These are phyloP conservation scores for Ptilodon capucinus DNA, from an alignment of 2,888 invertebrate genomes.

Conservation along the genomic window DNA sequence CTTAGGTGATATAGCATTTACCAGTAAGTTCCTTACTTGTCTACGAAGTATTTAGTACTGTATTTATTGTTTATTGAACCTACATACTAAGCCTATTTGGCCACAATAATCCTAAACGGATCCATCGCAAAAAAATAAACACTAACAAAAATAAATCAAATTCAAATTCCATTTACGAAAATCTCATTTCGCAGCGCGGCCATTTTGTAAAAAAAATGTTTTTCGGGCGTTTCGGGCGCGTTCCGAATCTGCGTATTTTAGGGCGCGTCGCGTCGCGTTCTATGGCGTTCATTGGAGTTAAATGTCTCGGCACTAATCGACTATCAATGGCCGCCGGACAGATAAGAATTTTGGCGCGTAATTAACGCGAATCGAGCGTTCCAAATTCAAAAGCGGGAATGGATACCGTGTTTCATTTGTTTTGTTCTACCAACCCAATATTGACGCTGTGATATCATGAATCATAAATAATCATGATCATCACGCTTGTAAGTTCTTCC, in stretches of 20 bases:
- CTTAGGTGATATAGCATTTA: too few relatives aligned
- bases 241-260: conserved; percentile 14
- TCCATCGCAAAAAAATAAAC: neutral
- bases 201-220: conserved; percentile 32
- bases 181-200: conserved; percentile 27
- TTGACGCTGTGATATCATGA: too few relatives aligned
- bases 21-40: too few relatives aligned
- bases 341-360: conserved; percentile 49
- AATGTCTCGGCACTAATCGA: conserved; percentile 54
- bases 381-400: conserved; percentile 28
- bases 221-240: conserved; percentile 29
- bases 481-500: too few relatives aligned
- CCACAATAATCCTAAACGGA: neutral
- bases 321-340: conserved; percentile 44
- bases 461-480: too few relatives aligned
- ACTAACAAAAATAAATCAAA: conserved; percentile 7
- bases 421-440: neutral
- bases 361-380: conserved; percentile 41
- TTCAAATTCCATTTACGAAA: conserved; percentile 23
- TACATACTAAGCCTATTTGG: too few relatives aligned
- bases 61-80: too few relatives aligned
- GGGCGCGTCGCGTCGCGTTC: neutral
- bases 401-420: neutral
- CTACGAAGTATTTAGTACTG: too few relatives aligned
- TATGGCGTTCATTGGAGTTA: conserved; percentile 39